phyloP scores from a whole-genome alignment of 1,140 invertebrate species.

The Hyles vespertilio region DNA sequence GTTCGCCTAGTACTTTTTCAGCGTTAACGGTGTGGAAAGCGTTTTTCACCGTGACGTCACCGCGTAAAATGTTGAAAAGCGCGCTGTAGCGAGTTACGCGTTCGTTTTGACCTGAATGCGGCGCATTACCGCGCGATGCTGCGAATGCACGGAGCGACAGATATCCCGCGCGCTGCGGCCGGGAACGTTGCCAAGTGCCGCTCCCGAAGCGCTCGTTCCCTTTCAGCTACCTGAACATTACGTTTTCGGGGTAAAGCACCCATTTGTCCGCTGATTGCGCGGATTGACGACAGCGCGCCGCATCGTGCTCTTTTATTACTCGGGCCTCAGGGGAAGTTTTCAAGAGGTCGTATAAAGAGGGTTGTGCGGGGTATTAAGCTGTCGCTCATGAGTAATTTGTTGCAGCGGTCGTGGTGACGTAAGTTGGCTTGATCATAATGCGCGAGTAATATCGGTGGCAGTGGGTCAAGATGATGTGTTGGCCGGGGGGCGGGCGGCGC shows the following conservation, averaged over 20 bases:
- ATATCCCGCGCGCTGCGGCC: neutral
- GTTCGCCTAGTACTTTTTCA: conserved; percentile 61
- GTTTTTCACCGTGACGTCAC: conserved; percentile 42
- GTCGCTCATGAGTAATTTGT: too few relatives aligned
- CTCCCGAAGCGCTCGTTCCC: neutral
- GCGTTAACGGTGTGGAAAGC: conserved; percentile 38
- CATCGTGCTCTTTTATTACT: neutral
- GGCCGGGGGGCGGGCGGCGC: too few relatives aligned
- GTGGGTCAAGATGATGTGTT: conserved; percentile 17
- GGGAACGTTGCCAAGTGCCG: conserved; percentile 16
- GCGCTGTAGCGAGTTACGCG: neutral
- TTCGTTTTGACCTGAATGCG: neutral
- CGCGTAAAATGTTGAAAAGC: conserved; percentile 4
- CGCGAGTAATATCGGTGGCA: conserved; percentile 10
- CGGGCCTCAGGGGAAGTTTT: neutral
- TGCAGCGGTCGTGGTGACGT: conserved; percentile 9
- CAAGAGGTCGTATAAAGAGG: too few relatives aligned
- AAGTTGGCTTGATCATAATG: conserved; percentile 11
- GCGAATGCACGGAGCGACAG: conserved; percentile 6
- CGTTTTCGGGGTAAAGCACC: neutral
- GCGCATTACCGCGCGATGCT: neutral
- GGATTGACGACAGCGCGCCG: neutral
- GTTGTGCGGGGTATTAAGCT: neutral
- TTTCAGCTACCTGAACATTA: neutral
- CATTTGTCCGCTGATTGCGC: neutral